A percentile compares a stretch with the other conserved stretches of the same genome.
These are phyloP conservation scores for Aepyceros melampus DNA, from an alignment of 2,113 vertebrate genomes.

Conservation along the genomic window DNA sequence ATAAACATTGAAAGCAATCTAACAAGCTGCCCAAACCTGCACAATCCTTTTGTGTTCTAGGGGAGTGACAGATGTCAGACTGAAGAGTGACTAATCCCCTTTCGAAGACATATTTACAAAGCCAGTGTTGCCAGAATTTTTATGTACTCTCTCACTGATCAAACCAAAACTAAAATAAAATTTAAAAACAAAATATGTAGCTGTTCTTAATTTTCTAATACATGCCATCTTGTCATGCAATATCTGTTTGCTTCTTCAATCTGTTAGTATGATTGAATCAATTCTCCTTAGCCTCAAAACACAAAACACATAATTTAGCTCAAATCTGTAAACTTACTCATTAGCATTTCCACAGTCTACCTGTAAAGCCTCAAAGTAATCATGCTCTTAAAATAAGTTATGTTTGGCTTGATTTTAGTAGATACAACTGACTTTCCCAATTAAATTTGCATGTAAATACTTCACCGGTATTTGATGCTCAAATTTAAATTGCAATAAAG, in stretches of 20 bases:
- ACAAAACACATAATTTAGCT: not conserved
- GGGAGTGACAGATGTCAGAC: slow-evolving; percentile 1
- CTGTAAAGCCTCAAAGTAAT: not conserved
- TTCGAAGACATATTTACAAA: not conserved
- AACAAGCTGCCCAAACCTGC: slow-evolving; percentile 26
- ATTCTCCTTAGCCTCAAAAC: not conserved
- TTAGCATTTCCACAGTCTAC: not conserved
- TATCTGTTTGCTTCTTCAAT: not conserved
- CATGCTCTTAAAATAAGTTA: not conserved
- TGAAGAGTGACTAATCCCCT: not conserved
- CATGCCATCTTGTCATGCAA: not conserved
- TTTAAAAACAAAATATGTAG: not conserved
- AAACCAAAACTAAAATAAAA: slow-evolving; percentile 24
- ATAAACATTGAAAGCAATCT: slow-evolving; percentile 49
- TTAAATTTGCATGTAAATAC: not conserved
- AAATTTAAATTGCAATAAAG: not conserved
- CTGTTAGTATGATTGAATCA: not conserved
- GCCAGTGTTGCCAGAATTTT: not conserved
- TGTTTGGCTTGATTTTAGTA: not conserved
- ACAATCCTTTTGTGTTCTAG: slow-evolving; percentile 34
- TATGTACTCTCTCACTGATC: not conserved
- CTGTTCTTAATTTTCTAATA: slow-evolving; percentile 37
- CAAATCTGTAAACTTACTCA: not conserved
- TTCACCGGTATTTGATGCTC: not conserved
- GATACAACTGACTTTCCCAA: not conserved